Evolutionary conservation across 2,113 vertebrate species (phyloP), one percentile per base, ranked within the genome.

Genomic region (Otocyon megalotis): DNA sequence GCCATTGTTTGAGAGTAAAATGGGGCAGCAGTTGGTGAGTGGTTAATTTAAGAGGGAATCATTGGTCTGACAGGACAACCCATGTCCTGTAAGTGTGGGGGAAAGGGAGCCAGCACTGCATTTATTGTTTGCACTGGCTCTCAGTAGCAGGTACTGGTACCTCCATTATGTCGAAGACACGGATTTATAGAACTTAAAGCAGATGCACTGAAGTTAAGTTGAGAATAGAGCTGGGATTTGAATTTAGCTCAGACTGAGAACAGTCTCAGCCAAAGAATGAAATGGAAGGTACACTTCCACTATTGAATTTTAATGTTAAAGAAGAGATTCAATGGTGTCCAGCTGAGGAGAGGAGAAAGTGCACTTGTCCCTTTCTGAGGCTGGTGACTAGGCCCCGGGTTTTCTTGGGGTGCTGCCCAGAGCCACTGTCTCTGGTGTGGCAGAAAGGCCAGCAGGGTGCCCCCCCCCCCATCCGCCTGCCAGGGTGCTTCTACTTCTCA

Each of bases 21-120:
- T 82, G 95, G 88, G 88, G 76, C 94, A 96, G 81, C 95, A 65
- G 79, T 97, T 71, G 88, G 94, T 22, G 83, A 96, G 94, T 81
- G 76, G 80, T 93, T 97, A 81, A 94, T 96, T 95, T 89, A 67
- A 85, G 92, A 93, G 65, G 24, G 37, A 90, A 80, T 96, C 81
- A 20, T 11, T 85, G 93, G 63, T 96, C 94, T 96, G 96, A 96
- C 80, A 88, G 88, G 97, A 76, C 71, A 74, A 81, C 94, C 76
- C 65, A 26, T 92, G 88, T 72, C 91, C 77, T 26, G 13, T 32
- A 12, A 12, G 43, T 3, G 1, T 63, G 72, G 84, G 53, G n/a
- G 65, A 35, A 32, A 54, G 20, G 11, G 65, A 91, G 54, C 60
- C 81, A 82, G 71, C 7, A 0, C 54, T 88, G 54, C 13, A n/a